phyloP scores from a whole-genome alignment of 2,797 vertebrate genomes.

The Siniperca undulata region DNA sequence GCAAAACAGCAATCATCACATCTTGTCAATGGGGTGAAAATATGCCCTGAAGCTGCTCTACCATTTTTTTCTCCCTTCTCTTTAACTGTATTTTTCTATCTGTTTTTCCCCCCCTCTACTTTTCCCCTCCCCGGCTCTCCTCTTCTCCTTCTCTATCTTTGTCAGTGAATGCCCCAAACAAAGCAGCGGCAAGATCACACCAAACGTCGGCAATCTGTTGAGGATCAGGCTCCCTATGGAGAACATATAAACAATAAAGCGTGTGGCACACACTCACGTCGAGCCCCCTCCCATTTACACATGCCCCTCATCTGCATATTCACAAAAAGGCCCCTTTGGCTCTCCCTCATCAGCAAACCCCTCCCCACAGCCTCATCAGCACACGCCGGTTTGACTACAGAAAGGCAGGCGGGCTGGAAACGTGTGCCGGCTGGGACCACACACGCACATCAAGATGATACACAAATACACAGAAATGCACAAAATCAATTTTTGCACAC shows the following conservation, averaged over 20 bases:
- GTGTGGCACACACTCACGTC: slow-evolving; percentile 88
- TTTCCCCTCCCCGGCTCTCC: slow-evolving; percentile 60
- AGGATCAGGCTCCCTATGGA: slow-evolving; percentile 89
- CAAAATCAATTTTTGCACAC: slow-evolving; percentile 75
- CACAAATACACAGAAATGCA: slow-evolving; percentile 72
- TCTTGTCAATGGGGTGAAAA: slow-evolving; percentile 90
- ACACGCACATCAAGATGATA: slow-evolving; percentile 59
- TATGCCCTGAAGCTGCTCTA: slow-evolving; percentile 87
- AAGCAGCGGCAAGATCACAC: slow-evolving; percentile 87
- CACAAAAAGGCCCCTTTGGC: slow-evolving; percentile 87
- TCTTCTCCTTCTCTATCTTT: slow-evolving; percentile 78
- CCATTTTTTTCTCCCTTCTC: slow-evolving; percentile 73
- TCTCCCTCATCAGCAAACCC: slow-evolving; percentile 85
- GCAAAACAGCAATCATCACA: slow-evolving; percentile 92
- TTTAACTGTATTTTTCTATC: slow-evolving; percentile 81
- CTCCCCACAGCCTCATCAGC: slow-evolving; percentile 85
- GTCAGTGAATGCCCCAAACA: slow-evolving; percentile 81
- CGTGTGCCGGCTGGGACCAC: slow-evolving; percentile 79
- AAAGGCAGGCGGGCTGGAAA: slow-evolving; percentile 74
- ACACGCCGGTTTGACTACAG: slow-evolving; percentile 80
- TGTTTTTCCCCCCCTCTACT: slow-evolving; percentile 42
- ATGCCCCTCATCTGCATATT: slow-evolving; percentile 88
- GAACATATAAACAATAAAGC: slow-evolving; percentile 90
- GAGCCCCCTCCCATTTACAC: slow-evolving; percentile 89
- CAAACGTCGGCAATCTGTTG: slow-evolving; percentile 90